Evolutionary conservation across 2,888 invertebrate species (phyloP).

Genomic region (Hoplodrina blanda): DNA sequence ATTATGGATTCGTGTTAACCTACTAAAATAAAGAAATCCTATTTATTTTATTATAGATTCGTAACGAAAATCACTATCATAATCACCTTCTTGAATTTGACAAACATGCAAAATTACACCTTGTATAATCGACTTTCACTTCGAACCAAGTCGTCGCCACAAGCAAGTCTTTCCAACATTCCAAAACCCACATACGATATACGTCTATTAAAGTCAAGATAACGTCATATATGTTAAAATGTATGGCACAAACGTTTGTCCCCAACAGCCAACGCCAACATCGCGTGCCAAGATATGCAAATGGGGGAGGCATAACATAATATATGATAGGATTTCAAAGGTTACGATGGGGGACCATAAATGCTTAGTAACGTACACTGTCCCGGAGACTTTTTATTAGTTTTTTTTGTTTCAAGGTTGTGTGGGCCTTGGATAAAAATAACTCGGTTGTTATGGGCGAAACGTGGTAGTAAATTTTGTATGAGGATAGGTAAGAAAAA

Average conservation of each 20-base stretch:
- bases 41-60: no score
- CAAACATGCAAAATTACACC: no score
- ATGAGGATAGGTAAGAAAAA: neutral
- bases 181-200: constrained; percentile 18
- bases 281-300: constrained; percentile 74
- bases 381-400: constrained; percentile 30
- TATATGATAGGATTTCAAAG: constrained; percentile 64
- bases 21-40: no score
- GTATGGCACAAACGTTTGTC: constrained; percentile 53
- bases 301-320: constrained; percentile 54
- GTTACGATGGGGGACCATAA: constrained; percentile 58
- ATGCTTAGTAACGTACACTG: constrained; percentile 15
- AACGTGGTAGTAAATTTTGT: neutral
- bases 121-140: no score
- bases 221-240: constrained; percentile 15
- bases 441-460: constrained; percentile 1
- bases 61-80: no score
- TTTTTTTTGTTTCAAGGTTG: constrained; percentile 22
- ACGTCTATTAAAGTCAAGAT: constrained; percentile 15
- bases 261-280: constrained; percentile 36
- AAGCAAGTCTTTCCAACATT: neutral
- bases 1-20: no score
- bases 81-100: no score
- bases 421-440: constrained; percentile 38
- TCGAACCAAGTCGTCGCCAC: no score